These are phyloP conservation scores for Dioctria linearis DNA, from an alignment of 2,888 invertebrate genomes.

Conservation along the genomic window DNA sequence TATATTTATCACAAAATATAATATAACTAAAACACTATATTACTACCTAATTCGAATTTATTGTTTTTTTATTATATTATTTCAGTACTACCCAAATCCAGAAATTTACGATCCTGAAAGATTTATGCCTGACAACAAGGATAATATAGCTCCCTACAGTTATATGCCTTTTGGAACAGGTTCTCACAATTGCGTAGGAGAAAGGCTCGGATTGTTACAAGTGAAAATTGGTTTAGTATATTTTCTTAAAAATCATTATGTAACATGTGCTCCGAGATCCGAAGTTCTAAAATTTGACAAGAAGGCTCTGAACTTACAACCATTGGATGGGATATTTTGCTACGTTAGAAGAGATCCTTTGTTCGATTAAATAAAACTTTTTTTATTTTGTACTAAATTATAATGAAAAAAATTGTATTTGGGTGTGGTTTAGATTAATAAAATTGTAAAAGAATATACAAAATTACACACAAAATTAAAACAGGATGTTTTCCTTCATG, in stretches of 20 bases:
- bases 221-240: slow-evolving; percentile 67
- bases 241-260: slow-evolving; percentile 67
- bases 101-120: slow-evolving; percentile 68
- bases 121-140: slow-evolving; percentile 67
- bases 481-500: too few relatives aligned
- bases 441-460: too few relatives aligned
- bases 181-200: slow-evolving; percentile 69
- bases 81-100: slow-evolving; percentile 68
- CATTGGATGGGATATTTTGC: not conserved
- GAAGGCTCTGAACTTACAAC: not conserved
- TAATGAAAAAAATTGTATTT: too few relatives aligned
- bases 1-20: too few relatives aligned
- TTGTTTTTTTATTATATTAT: not conserved
- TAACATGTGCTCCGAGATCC: slow-evolving; percentile 62
- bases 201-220: slow-evolving; percentile 67
- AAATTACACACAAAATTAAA: too few relatives aligned
- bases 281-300: slow-evolving; percentile 64
- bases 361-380: too few relatives aligned
- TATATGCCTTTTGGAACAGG: slow-evolving; percentile 70
- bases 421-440: too few relatives aligned
- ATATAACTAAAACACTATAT: too few relatives aligned
- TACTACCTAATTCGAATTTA: too few relatives aligned
- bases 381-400: too few relatives aligned
- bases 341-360: not conserved
- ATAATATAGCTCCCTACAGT: slow-evolving; percentile 65